phyloP scores from a whole-genome alignment of 1,140 invertebrate species.

The Druon quercuslanigerum region DNA sequence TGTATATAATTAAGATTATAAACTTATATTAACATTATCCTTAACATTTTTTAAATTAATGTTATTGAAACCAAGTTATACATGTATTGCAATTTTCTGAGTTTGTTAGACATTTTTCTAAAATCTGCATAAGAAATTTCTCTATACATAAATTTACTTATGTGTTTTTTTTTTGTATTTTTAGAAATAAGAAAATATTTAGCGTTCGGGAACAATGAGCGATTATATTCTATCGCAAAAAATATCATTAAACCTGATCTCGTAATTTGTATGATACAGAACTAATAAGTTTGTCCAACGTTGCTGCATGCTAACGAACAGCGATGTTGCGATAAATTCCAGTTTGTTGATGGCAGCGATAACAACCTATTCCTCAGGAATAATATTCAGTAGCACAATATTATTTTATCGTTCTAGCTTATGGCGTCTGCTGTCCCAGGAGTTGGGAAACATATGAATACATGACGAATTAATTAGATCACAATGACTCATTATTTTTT shows the following conservation, averaged over 20 bases:
- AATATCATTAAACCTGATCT: slow-evolving; percentile 24
- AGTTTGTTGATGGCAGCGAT: slow-evolving; percentile 23
- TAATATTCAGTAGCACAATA: slow-evolving; percentile 23
- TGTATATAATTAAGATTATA: no score
- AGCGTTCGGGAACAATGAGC: not conserved
- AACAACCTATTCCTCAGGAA: slow-evolving; percentile 20
- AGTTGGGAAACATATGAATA: no score
- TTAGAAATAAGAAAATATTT: not conserved
- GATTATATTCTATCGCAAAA: slow-evolving; percentile 22
- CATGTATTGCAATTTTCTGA: no score
- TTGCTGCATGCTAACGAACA: slow-evolving; percentile 27
- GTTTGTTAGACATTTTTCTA: no score
- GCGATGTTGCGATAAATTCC: slow-evolving; percentile 25
- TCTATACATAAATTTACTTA: not conserved
- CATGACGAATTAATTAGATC: no score
- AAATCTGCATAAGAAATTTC: no score
- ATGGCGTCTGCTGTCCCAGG: not conserved
- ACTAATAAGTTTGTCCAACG: slow-evolving; percentile 29
- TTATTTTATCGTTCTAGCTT: slow-evolving; percentile 6
- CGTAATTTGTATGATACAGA: slow-evolving; percentile 22
- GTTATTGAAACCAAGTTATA: no score
- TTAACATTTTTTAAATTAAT: no score
- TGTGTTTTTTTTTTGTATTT: not conserved
- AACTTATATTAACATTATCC: no score
- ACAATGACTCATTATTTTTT: no score